Evolutionary conservation across 2,797 vertebrate genomes (phyloP).

Genomic region (Hapalemur alaotrensis): DNA sequence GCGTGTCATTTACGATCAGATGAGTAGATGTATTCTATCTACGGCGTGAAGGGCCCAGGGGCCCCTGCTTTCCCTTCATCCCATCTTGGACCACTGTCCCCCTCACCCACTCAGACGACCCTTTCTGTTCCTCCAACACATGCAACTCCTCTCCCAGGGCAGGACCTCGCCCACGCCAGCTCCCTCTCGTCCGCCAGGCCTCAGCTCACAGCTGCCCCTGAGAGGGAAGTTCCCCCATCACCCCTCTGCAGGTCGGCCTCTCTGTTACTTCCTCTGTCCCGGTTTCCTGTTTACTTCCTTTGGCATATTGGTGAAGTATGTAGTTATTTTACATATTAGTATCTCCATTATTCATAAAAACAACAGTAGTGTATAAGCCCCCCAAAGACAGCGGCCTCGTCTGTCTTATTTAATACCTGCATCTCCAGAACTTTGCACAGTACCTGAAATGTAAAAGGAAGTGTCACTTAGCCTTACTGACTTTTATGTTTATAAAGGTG

Average conservation of each 20-base stretch:
- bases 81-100: background rate
- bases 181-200: background rate
- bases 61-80: fast-evolving
- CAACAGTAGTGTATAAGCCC: background rate
- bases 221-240: fast-evolving
- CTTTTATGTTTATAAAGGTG: background rate
- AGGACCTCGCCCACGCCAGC: background rate
- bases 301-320: background rate
- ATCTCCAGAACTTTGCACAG: background rate
- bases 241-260: background rate
- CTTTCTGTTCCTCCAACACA: background rate
- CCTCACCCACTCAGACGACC: no score
- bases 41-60: fast-evolving
- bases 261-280: background rate
- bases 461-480: background rate
- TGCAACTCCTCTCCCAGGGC: background rate
- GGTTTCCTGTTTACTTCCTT: background rate
- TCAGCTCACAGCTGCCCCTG: fast-evolving
- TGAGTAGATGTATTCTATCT: background rate
- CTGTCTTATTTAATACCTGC: background rate
- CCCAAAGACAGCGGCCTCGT: background rate
- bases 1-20: background rate
- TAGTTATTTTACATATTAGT: background rate
- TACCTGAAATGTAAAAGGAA: background rate
- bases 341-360: background rate